These are phyloP conservation scores for Prunella strophiata DNA, from an alignment of 2,797 vertebrate species.

Conservation along the genomic window DNA sequence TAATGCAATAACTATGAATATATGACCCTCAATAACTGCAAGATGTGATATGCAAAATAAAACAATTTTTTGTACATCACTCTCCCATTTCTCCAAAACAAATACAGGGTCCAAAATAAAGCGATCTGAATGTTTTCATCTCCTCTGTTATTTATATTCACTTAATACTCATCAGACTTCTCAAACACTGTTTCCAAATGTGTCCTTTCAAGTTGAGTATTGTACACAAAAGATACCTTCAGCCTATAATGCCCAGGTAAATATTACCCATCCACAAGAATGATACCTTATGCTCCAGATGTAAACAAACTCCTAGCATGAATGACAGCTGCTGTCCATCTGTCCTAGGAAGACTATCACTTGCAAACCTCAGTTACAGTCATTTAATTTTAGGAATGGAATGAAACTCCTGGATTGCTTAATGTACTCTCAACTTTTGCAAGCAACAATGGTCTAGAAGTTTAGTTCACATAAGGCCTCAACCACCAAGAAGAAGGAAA, in stretches of 20 bases:
- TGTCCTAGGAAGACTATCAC: neutral
- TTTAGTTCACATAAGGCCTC: neutral
- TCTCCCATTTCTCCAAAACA: neutral
- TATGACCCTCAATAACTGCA: neutral
- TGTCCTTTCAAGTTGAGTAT: neutral
- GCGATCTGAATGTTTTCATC: neutral
- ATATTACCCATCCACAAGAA: neutral
- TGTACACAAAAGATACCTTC: neutral
- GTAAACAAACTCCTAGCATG: neutral
- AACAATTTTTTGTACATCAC: neutral
- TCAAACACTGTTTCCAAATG: neutral
- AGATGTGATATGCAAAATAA: neutral
- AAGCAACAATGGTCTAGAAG: neutral
- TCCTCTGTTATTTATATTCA: neutral
- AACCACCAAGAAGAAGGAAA: neutral
- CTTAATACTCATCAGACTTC: neutral
- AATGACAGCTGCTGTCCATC: neutral
- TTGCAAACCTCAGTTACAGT: neutral
- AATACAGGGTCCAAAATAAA: neutral
- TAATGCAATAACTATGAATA: neutral
- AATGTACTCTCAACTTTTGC: neutral
- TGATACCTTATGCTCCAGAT: fast-evolving
- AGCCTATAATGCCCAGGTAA: neutral
- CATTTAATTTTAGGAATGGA: neutral
- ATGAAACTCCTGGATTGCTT: neutral